A percentile compares a stretch with the other conserved stretches of the same genome.
Conservation (phyloP, 2,113 vertebrate species). For the Grallaria varia region DNA sequence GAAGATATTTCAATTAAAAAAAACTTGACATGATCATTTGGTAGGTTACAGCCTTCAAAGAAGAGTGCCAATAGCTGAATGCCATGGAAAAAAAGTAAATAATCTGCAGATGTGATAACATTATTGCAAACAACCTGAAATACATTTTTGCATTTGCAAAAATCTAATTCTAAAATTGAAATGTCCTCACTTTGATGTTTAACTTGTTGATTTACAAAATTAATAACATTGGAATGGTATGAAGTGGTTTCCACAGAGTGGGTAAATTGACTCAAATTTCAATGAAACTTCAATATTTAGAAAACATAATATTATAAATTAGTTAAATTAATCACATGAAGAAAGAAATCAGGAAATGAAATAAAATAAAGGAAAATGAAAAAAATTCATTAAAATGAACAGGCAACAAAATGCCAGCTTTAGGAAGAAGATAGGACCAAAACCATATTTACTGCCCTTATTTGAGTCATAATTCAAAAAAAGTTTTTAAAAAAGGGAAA, state of each 20-base stretch:
- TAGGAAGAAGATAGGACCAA: neutral
- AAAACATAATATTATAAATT: neutral
- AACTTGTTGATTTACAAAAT: neutral
- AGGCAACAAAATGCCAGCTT: neutral
- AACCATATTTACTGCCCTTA: neutral
- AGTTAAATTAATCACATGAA: neutral
- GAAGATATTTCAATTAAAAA: constrained; percentile 22
- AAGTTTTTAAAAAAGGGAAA: neutral
- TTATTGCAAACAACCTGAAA: constrained; percentile 11
- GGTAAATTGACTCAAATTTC: neutral
- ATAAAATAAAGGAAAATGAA: neutral
- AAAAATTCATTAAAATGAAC: neutral
- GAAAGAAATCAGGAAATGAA: constrained; percentile 6
- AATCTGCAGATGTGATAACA: neutral
- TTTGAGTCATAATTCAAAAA: neutral
- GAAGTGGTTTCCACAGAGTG: neutral
- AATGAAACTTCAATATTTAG: neutral
- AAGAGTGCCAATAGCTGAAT: neutral
- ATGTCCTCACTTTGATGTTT: neutral
- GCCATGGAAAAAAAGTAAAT: neutral
- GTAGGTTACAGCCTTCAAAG: neutral
- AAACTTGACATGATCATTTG: constrained; percentile 9
- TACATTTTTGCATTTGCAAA: neutral
- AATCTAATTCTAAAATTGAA: neutral
- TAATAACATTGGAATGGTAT: neutral